Evolutionary conservation across 2,888 invertebrate species (phyloP).

Genomic region (Thelaira solivaga): DNA sequence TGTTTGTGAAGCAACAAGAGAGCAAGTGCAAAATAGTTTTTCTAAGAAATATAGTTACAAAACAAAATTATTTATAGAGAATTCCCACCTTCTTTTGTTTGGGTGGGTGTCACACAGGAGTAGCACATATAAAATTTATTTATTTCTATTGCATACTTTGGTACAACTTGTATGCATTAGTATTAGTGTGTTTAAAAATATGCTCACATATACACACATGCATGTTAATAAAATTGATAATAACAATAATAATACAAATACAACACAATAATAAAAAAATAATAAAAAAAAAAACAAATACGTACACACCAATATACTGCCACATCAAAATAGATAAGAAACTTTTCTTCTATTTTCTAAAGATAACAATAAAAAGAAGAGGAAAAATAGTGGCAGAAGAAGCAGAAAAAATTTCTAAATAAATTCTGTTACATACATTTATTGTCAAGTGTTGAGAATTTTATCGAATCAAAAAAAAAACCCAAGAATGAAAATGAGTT

Average conservation of each 20-base stretch:
- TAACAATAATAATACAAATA: conserved; percentile 3
- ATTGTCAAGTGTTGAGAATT: too few relatives aligned
- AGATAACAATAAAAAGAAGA: too few relatives aligned
- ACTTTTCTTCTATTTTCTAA: conserved; percentile 4
- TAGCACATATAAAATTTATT: too few relatives aligned
- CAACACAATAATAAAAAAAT: conserved; percentile 8
- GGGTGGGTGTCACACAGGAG: neutral
- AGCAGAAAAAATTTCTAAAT: neutral
- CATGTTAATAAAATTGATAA: neutral
- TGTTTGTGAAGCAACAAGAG: conserved; percentile 8
- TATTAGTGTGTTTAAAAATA: too few relatives aligned
- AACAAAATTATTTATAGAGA: conserved; percentile 11
- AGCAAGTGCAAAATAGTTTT: conserved; percentile 28
- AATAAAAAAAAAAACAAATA: conserved; percentile 10
- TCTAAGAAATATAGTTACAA: too few relatives aligned
- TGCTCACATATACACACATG: too few relatives aligned
- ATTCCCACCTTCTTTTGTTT: neutral
- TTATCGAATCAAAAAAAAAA: too few relatives aligned
- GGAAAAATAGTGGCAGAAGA: neutral
- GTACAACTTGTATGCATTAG: too few relatives aligned
- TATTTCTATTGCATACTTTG: conserved; percentile 27
- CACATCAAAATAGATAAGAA: conserved; percentile 39
- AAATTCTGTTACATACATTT: conserved; percentile 18
- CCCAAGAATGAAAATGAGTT: too few relatives aligned
- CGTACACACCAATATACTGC: too few relatives aligned